Percentiles rank a stretch among this genome's conserved stretches.
phyloP scores from a whole-genome alignment of 64 coral and sea anemone species.

The Acropora tenuis region DNA sequence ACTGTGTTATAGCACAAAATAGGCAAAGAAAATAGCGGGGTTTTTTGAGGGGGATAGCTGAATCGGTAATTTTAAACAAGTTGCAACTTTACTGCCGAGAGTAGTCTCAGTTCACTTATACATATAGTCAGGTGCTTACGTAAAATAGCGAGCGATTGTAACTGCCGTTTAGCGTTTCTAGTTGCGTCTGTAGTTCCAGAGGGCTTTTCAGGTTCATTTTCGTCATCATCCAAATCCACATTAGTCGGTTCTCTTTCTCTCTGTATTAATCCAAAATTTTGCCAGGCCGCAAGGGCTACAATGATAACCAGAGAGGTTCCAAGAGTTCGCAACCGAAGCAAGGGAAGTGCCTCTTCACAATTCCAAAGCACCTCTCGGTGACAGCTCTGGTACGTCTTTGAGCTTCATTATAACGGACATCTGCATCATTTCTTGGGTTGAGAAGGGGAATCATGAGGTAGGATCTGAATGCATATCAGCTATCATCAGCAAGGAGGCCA shows the following conservation, averaged over 20 bases:
- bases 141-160: not conserved
- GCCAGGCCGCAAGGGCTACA: not conserved
- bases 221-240: constrained; percentile 14
- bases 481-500: constrained; percentile 55
- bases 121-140: not conserved
- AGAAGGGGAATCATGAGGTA: constrained; percentile 44
- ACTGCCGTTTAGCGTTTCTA: not conserved
- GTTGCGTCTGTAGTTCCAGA: not conserved
- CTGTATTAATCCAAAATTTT: not conserved
- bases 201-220: constrained; percentile 4
- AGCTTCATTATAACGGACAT: constrained; percentile 42
- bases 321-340: not conserved
- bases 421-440: constrained; percentile 42
- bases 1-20: not conserved
- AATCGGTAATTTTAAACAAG: not conserved
- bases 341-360: not conserved
- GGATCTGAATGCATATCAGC: constrained; percentile 41
- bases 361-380: not conserved
- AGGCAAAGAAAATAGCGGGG: not conserved
- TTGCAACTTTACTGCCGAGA: not conserved
- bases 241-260: constrained; percentile 4
- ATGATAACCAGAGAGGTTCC: not conserved
- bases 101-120: not conserved
- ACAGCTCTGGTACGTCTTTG: constrained; percentile 28
- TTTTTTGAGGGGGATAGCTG: not conserved